Conservation (phyloP, 2,888 invertebrate species). For the Agonopterix alstromeriana region DNA sequence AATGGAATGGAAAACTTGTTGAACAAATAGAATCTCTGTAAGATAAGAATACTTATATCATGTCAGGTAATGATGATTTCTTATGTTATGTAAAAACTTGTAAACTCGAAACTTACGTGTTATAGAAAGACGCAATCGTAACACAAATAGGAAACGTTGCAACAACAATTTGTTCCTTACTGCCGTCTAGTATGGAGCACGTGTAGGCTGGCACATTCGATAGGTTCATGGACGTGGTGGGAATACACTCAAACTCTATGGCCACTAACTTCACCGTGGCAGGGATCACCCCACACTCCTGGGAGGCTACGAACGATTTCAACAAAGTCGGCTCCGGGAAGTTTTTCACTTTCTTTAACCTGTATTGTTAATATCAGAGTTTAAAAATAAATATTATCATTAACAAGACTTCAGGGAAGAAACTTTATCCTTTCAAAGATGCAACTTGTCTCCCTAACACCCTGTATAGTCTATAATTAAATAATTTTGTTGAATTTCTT, state of each 20-base stretch:
- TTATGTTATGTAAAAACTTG: no score
- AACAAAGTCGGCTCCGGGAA: constrained; percentile 60
- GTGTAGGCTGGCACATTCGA: constrained; percentile 55
- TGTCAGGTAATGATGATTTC: no score
- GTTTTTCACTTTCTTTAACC: constrained; percentile 62
- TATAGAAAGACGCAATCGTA: constrained; percentile 65
- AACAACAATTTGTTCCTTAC: constrained; percentile 60
- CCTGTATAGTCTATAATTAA: no score
- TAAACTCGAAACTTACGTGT: constrained; percentile 42
- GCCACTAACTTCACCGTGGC: constrained; percentile 35
- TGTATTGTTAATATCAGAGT: constrained; percentile 13
- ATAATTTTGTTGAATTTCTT: no score
- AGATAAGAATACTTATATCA: no score
- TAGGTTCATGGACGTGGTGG: constrained; percentile 57
- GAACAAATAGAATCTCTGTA: background rate
- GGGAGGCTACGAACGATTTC: constrained; percentile 44
- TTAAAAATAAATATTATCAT: background rate
- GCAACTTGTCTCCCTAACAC: no score
- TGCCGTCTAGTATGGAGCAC: constrained; percentile 62
- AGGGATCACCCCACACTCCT: constrained; percentile 52
- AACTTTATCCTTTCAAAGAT: no score
- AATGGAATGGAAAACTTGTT: no score
- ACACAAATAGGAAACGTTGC: constrained; percentile 64
- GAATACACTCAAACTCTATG: constrained; percentile 59
- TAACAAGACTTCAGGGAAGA: no score